A percentile compares a stretch with the other conserved stretches of the same genome.
Evolutionary conservation across 2,888 invertebrate genomes (phyloP).

Genomic region (Notodonta dromedarius): DNA sequence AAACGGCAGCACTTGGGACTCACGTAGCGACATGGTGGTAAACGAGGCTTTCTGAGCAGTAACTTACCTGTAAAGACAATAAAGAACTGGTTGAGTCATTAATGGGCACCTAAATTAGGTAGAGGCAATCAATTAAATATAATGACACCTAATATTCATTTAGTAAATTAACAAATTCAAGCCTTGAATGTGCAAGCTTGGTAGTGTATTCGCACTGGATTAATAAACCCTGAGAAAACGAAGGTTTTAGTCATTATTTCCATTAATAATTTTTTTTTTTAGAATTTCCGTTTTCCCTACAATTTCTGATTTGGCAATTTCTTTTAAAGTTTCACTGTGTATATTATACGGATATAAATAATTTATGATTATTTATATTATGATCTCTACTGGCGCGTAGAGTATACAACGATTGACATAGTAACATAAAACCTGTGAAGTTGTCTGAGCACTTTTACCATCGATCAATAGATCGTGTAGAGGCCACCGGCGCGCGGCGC

Average conservation of each 20-base stretch:
- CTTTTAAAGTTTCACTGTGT: not conserved
- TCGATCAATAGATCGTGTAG: constrained; percentile 15
- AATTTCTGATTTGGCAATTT: too few species aligned
- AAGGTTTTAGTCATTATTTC: too few species aligned
- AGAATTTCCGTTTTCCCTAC: too few species aligned
- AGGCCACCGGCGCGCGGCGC: constrained; percentile 2
- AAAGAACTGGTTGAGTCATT: not conserved
- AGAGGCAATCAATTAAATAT: too few species aligned
- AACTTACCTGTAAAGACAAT: constrained; percentile 42
- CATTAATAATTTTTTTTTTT: too few species aligned
- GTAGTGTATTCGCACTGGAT: not conserved
- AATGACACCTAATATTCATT: too few species aligned
- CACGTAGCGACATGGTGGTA: not conserved
- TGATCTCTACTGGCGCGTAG: not conserved
- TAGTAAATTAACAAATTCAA: not conserved
- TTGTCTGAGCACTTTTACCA: constrained; percentile 28
- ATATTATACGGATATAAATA: not conserved
- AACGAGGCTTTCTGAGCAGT: constrained; percentile 8
- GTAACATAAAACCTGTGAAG: constrained; percentile 9
- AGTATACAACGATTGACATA: constrained; percentile 12
- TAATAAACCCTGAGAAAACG: not conserved
- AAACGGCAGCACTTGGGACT: not conserved
- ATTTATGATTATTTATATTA: not conserved
- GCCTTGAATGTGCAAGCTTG: not conserved
- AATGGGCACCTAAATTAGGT: not conserved